Evolutionary conservation across 2,888 invertebrate species (phyloP), one percentile per base, ranked within the genome.

Genomic region (Oligia strigilis): DNA sequence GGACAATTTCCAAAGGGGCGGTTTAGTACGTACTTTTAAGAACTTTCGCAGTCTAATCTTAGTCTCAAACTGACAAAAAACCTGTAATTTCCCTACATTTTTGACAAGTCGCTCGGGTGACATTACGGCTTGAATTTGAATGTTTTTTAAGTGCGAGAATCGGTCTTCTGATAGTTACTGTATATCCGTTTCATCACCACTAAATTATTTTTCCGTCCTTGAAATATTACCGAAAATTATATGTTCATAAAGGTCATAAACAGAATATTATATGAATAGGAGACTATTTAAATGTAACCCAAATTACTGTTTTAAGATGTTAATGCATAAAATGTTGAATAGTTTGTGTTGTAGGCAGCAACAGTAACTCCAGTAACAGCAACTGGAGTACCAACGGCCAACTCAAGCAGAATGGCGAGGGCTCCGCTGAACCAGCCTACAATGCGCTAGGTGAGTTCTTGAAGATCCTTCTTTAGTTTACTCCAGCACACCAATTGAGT

Each of bases 311-410:
- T 0, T n/a, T 17, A 65, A 43, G 14, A 36, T 62, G 40, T 43
- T 52, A 46, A 58, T 49, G 2, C 55, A 29, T 29, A 49, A 8
- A 46, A 40, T 72, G n/a, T n/a, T 72, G 49, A 6, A 29, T 9
- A 83, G 83, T 81, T 49, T 70, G 46, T 46, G 83, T 85, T 64
- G 5, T 91, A 95, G 96, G 96, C 29, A 95, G 96, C 92, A 96
- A 95, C 92, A 95, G 96, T 77, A 96, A 94, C 92, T 95, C 96
- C 0, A 95, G 95, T 89, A 94, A 94, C 82, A 95, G 96, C 91
- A 96, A 94, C 90, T 95, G 95, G 95, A 93, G 95, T 85, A 77
- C 87, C 81, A 93, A 91, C 78, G 82, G 81, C 6, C 82, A 85
- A 70, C 83, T 84, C 86, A 93, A 93, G 82, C 89, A 88, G 40